phyloP scores from a whole-genome alignment of 2,113 vertebrate species.

The Barbus barbus region DNA sequence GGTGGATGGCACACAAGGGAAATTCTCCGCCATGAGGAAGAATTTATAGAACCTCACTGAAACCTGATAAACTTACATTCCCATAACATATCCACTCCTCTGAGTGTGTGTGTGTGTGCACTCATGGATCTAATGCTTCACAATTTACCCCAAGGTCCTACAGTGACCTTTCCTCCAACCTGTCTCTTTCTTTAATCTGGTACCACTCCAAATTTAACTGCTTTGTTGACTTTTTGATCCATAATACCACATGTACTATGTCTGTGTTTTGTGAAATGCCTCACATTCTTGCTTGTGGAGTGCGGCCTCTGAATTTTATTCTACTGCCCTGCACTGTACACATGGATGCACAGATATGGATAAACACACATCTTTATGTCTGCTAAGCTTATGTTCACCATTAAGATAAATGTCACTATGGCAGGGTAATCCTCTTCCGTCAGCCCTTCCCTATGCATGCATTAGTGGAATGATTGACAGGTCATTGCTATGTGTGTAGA shows the following conservation, averaged over 20 bases:
- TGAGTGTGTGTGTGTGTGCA: constrained; percentile 17
- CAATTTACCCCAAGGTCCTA: constrained; percentile 18
- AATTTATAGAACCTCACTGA: constrained; percentile 43
- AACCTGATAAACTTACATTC: constrained; percentile 40
- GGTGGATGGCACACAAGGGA: constrained; percentile 74
- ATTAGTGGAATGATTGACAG: constrained; percentile 52
- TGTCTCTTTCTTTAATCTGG: constrained; percentile 50
- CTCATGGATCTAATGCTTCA: background rate
- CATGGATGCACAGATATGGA: background rate
- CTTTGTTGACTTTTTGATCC: constrained; percentile 36
- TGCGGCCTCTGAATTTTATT: constrained; percentile 16
- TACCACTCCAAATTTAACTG: constrained; percentile 40
- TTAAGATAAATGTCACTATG: constrained; percentile 53
- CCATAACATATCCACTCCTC: constrained; percentile 32
- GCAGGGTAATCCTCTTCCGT: constrained; percentile 41
- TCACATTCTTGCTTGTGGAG: constrained; percentile 5
- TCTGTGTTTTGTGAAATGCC: constrained; percentile 10
- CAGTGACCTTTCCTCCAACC: constrained; percentile 29
- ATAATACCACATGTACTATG: constrained; percentile 9
- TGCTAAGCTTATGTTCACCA: constrained; percentile 34
- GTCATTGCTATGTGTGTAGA: constrained; percentile 46
- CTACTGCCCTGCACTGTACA: constrained; percentile 1
- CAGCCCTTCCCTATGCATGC: constrained; percentile 41
- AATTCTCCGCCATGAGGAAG: constrained; percentile 70
- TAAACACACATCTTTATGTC: constrained; percentile 19